Conservation (phyloP, 2,113 vertebrate species). For the Mola mola region DNA sequence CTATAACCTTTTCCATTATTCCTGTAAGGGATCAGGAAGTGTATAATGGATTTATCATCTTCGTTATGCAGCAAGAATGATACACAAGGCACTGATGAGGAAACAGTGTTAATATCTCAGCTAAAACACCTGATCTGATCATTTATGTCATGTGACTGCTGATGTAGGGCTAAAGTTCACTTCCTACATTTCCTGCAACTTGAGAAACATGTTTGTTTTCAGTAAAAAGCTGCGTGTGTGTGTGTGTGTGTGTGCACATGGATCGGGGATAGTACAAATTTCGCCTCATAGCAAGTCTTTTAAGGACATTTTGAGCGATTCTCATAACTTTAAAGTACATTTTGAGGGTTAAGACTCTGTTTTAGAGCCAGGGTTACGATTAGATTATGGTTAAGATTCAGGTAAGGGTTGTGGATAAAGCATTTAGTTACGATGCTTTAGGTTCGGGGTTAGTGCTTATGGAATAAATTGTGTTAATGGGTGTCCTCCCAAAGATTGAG, state of each 20-base stretch:
- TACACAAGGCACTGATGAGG: conserved; percentile 1
- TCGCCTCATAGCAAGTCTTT: no score
- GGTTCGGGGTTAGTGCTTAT: no score
- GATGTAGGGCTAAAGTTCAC: conserved; percentile 6
- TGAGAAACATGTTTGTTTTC: neutral
- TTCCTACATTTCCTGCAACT: conserved; percentile 18
- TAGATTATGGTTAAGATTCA: no score
- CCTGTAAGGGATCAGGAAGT: neutral
- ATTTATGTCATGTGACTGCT: conserved; percentile 1
- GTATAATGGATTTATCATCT: conserved; percentile 2
- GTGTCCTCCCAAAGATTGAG: no score
- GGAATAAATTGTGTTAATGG: no score
- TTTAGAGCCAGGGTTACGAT: no score
- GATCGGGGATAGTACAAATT: no score
- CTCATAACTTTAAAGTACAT: no score
- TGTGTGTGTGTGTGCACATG: neutral
- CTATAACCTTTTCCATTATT: neutral
- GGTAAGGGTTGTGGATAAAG: no score
- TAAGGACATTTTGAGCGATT: no score
- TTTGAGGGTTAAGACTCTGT: no score
- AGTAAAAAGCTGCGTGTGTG: neutral
- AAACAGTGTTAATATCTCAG: conserved; percentile 10
- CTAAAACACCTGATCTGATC: neutral
- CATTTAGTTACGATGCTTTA: no score
- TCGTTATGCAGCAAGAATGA: conserved; percentile 5